Evolutionary conservation across 1,140 invertebrate genomes (phyloP), one percentile per base, ranked within the genome.

Genomic region (Asobara japonica): DNA sequence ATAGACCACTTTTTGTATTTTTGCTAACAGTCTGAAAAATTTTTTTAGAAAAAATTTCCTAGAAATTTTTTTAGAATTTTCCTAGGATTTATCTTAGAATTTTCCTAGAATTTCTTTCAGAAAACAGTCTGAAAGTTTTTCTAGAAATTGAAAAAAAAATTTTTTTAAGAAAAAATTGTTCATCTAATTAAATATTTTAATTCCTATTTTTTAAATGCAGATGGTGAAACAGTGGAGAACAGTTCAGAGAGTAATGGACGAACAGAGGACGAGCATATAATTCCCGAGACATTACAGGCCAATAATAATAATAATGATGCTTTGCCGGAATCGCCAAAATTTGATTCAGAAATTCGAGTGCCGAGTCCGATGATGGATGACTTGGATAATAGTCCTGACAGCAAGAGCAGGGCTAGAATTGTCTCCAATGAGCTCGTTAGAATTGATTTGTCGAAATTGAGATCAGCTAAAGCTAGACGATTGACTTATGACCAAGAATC

Each of bases 341-440:
- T 80, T 51, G 22, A 79, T 18, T 79, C 76, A 76, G 71, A 81
- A 36, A 74, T 80, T 56, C 73, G 65, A n/a, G n/a, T n/a, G n/a
- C n/a, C 16, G 67, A 77, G 22, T 70, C 77, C n/a, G 16, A 27
- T 27, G 56, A 74, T 69, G 60, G 60, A 62, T 45, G 22, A 30
- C 11, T 13, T 18, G 11, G 45, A 60, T 51, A 25, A 29, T 25
- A 48, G 65, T 30, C 61, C 75, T 65, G 65, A 16, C 7, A 31
- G 22, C 4, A 66, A 7, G 16, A 41, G 36, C 45, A 22, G 38
- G 11, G 83, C 84, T 5, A 81, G 77, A 78, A 74, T 87, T 51
- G 78, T 85, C 72, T 87, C 86, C 1, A 78, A 81, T 69, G 72
- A 84, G 69, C 70, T 82, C 38, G 79, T 87, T 48, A 81, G 77